These are phyloP conservation scores for Anser brachyrhynchus DNA, from an alignment of 2,113 vertebrate genomes.

Conservation along the genomic window DNA sequence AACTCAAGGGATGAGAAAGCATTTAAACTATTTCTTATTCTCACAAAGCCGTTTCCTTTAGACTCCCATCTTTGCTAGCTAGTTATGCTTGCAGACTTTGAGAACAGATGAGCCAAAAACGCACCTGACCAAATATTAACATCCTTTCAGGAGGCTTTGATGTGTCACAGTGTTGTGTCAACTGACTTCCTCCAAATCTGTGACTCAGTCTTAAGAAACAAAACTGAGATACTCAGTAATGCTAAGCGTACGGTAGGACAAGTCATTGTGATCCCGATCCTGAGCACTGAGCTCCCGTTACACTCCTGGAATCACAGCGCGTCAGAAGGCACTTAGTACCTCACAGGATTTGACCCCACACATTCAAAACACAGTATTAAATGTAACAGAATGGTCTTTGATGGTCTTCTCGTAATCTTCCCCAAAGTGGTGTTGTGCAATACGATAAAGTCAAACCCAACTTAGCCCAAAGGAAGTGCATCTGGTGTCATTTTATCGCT, in stretches of 20 bases:
- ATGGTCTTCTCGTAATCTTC: background rate
- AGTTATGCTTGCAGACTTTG: background rate
- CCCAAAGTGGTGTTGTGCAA: background rate
- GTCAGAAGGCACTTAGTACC: background rate
- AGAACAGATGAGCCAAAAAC: conserved; percentile 45
- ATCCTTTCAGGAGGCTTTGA: conserved; percentile 55
- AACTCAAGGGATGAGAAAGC: conserved; percentile 40
- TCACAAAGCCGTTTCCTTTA: conserved; percentile 55
- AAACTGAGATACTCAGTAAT: background rate
- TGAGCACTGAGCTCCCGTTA: background rate
- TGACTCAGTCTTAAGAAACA: conserved; percentile 25
- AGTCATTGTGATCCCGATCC: accelerated
- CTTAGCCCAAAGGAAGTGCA: background rate
- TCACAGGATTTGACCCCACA: background rate
- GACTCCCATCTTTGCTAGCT: background rate
- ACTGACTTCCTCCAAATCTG: background rate
- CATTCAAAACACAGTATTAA: accelerated
- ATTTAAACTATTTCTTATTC: conserved; percentile 43
- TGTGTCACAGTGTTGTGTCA: background rate
- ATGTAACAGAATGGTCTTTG: accelerated
- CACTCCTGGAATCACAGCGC: background rate
- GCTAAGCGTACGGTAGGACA: background rate
- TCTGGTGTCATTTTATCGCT: background rate
- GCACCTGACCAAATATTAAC: conserved; percentile 75
- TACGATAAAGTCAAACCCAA: background rate